A percentile compares a stretch with the other conserved stretches of the same genome.
These are phyloP conservation scores for Eucera pruinosa DNA, from an alignment of 2,888 invertebrate genomes.

Conservation along the genomic window DNA sequence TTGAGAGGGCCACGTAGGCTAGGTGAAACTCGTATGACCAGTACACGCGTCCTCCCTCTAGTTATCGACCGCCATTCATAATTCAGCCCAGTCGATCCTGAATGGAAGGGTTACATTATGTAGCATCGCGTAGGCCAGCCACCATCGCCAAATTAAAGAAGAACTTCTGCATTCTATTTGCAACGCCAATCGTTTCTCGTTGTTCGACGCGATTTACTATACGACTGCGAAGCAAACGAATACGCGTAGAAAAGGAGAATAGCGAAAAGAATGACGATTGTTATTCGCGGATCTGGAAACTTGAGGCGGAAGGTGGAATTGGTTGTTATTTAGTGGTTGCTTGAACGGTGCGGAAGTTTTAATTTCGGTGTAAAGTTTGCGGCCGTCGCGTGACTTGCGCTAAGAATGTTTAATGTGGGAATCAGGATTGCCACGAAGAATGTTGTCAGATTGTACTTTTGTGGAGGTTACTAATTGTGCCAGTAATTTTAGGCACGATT, in stretches of 20 bases:
- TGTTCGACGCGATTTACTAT: too few relatives aligned
- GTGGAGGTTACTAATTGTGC: too few relatives aligned
- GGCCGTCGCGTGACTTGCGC: not conserved
- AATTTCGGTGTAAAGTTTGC: not conserved
- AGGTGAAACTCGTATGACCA: slow-evolving; percentile 50
- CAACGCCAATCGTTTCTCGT: not conserved
- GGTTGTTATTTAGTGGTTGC: not conserved
- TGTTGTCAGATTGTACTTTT: too few relatives aligned
- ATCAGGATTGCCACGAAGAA: not conserved
- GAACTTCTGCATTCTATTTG: slow-evolving; percentile 54
- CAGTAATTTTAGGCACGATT: too few relatives aligned
- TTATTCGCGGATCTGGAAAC: too few relatives aligned
- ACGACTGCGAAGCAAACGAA: not conserved
- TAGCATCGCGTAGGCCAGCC: slow-evolving; percentile 66
- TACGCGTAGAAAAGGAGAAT: not conserved
- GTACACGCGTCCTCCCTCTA: slow-evolving; percentile 62
- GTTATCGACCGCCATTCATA: slow-evolving; percentile 83
- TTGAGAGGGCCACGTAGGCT: slow-evolving; percentile 62
- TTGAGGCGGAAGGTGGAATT: too few relatives aligned
- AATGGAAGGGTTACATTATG: slow-evolving; percentile 75
- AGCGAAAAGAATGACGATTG: too few relatives aligned
- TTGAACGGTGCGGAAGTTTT: not conserved
- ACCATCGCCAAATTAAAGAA: slow-evolving; percentile 64
- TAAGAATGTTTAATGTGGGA: not conserved
- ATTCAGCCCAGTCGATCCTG: slow-evolving; percentile 81